Base-by-base conservation (phyloP, 1,140 invertebrate genomes). In the Bradysia coprophila region DNA sequence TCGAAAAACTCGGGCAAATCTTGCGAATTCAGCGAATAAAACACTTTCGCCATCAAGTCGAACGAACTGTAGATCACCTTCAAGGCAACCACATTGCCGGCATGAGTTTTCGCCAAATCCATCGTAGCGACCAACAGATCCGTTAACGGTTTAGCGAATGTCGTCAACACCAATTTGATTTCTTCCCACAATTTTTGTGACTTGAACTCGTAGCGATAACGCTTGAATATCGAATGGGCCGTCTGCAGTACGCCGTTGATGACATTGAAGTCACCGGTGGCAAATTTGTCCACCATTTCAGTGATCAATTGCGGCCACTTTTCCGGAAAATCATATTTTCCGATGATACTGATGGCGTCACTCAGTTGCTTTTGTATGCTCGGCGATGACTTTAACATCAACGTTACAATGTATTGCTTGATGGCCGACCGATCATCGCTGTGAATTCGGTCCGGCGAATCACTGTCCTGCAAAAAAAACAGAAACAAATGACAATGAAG, bases 1-100 rank as follows among this genome's bases (percentile, higher is more conserved):
- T 98, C 93, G 67, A 98, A 98, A 68, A 89, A 94, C 66, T 98
- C 93, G 0, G 94, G 93, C 47, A 98, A 65, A 67, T 98, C 94
- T 70, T 95, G 91, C 49, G 75, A 90, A 64, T 97, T 98, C 4
- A 98, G 69, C 3, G 90, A 95, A 61, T 92, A 90, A 64, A 96
- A 98, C 19, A 98, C 86, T 68, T 98, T 95, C 47, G 81, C 81
- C n/a, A 95, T 81, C 2, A 94, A 67, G 18, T 85, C 72, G 36
- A 97, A 65, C 0, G 90, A 93, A 45, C 79, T 83, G 51, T 92
- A 94, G 48, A 96, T 88, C 10, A 93, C 72, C 59, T 79, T 81
- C 8, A 96, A 63, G 1, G 83, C 85, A 51, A 76, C 73, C 1
- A 72, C 66, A 64, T 94, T 90, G 51, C 73, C 74, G 10, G 75